phyloP scores from a whole-genome alignment of 2,888 invertebrate genomes.

The Strigamia maritima region DNA sequence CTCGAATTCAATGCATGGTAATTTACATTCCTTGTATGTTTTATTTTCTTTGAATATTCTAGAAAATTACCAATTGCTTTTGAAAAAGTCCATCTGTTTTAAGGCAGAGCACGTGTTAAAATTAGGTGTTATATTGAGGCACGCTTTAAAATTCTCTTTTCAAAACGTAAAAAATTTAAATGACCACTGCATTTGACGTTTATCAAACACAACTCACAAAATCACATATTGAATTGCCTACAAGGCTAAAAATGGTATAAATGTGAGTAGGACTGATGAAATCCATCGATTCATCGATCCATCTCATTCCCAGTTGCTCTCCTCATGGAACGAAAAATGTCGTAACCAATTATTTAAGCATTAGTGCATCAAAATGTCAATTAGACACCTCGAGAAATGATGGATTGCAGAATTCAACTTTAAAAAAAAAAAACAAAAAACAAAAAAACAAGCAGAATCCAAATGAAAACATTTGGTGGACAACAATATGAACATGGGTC shows the following conservation, averaged over 20 bases:
- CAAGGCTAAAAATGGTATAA: background rate
- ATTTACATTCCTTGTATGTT: too few relatives aligned
- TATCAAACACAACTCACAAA: background rate
- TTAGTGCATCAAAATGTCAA: conserved; percentile 23
- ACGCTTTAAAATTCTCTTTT: too few relatives aligned
- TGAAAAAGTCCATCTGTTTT: too few relatives aligned
- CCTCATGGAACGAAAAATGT: background rate
- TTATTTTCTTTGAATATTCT: too few relatives aligned
- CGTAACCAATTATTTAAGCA: background rate
- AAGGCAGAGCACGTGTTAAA: too few relatives aligned
- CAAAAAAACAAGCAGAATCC: background rate
- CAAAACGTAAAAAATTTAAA: too few relatives aligned
- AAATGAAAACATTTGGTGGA: background rate
- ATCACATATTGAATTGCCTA: background rate
- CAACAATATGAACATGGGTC: background rate
- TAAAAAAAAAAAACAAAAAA: background rate
- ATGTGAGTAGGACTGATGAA: background rate
- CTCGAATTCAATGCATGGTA: too few relatives aligned
- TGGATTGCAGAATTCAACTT: background rate
- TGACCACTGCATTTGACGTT: background rate
- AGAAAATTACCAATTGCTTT: too few relatives aligned
- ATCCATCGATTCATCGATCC: background rate
- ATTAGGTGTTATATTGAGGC: too few relatives aligned
- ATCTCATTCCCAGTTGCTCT: background rate
- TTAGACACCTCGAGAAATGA: background rate